These are phyloP conservation scores for Aphyosemion australe DNA, from an alignment of 2,113 vertebrate species.

Conservation along the genomic window DNA sequence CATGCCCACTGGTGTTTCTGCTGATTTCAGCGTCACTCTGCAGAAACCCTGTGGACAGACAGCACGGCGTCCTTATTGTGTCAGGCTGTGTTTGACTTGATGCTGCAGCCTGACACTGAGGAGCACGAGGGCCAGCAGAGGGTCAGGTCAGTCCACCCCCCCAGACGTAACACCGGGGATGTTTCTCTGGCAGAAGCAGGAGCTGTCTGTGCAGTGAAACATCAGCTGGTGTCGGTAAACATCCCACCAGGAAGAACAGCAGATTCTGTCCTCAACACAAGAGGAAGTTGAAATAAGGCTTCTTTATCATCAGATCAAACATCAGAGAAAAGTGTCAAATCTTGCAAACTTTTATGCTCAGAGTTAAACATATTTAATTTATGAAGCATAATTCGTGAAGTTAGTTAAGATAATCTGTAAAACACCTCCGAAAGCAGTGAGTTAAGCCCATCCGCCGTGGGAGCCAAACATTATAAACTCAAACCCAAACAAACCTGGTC, in stretches of 20 bases:
- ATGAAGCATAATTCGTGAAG: background rate
- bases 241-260: background rate
- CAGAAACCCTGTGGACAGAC: slow-evolving; percentile 16
- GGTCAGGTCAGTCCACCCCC: slow-evolving; percentile 62
- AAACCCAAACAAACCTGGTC: no score
- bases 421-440: no score
- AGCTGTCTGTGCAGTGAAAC: background rate
- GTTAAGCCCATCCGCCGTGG: no score
- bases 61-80: slow-evolving; percentile 67
- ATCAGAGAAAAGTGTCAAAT: background rate
- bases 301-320: background rate
- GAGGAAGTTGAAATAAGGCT: slow-evolving; percentile 1
- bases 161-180: slow-evolving; percentile 9
- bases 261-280: background rate
- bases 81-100: slow-evolving; percentile 58
- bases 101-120: slow-evolving; percentile 30
- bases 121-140: slow-evolving; percentile 56
- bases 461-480: no score
- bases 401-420: no score
- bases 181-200: background rate
- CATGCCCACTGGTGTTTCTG: background rate
- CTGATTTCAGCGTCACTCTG: background rate
- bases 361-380: background rate
- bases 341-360: background rate
- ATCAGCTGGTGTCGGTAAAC: background rate